Evolutionary conservation across 2,888 invertebrate species (phyloP).

Genomic region (Fissipunctia ypsillon): DNA sequence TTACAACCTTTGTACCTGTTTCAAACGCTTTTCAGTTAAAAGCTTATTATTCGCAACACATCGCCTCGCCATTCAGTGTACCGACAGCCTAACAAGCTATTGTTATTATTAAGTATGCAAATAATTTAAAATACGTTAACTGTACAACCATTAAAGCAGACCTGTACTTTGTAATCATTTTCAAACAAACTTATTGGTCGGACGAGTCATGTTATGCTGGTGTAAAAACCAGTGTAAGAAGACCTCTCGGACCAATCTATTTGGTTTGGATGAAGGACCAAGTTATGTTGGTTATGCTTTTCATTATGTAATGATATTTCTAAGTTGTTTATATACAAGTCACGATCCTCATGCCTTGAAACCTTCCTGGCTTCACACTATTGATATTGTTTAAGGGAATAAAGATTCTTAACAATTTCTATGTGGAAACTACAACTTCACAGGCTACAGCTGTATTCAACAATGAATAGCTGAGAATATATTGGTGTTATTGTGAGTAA

Average conservation of each 20-base stretch:
- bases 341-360: conserved; percentile 63
- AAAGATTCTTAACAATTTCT: conserved; percentile 30
- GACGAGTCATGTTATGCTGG: conserved; percentile 55
- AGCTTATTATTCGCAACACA: conserved; percentile 54
- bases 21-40: conserved; percentile 34
- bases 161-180: conserved; percentile 44
- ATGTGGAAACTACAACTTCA: conserved; percentile 12
- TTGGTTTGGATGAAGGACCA: conserved; percentile 28
- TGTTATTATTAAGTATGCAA: conserved; percentile 64
- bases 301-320: conserved; percentile 64
- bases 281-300: conserved; percentile 34
- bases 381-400: conserved; percentile 62
- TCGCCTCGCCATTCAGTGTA: conserved; percentile 50
- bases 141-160: conserved; percentile 57
- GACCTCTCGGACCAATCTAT: conserved; percentile 30
- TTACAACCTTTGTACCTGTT: not conserved
- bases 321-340: conserved; percentile 63
- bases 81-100: conserved; percentile 50
- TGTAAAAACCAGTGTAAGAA: not conserved
- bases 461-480: not conserved
- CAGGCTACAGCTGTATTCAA: not conserved
- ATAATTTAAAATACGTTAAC: conserved; percentile 60
- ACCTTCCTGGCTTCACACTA: conserved; percentile 68
- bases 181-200: conserved; percentile 32
- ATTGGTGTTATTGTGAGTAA: conserved; percentile 7